Evolutionary conservation across 2,888 invertebrate species (phyloP), one percentile per base, ranked within the genome.

Genomic region (Notocelia uddmanniana): DNA sequence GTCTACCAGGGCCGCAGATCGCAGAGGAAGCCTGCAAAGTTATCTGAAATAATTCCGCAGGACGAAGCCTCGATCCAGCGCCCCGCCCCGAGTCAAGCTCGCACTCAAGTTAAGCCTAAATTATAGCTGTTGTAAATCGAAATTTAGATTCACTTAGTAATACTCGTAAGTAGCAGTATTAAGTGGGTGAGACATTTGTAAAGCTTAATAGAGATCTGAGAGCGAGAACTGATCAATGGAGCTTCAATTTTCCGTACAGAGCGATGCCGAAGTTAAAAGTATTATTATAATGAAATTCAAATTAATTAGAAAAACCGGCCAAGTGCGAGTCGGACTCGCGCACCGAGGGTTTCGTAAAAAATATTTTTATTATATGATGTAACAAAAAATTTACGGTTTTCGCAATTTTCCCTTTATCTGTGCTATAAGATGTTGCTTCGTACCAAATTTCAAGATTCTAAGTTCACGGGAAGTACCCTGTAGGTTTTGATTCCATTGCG

Each of bases 51-150:
- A 64, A 58, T 64, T 5, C 64, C 26, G 37, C 64, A 41, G 26
- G 59, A 37, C 41, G 19, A 21, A 70, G 41, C 31, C 45, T 37
- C 26, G 37, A 50, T 6, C 57, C 48, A 11, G 26, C 26, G 34
- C 41, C 50, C 50, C 1, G 31, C 50, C 0, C 57, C 34, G n/a
- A n/a, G 26, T 41, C 11, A 23, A 23, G 21, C 58, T 41, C 26
- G 23, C 37, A 52, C 58, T 58, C 15, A 26, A 5, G 31, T 57
- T 70, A 59, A 69, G 54, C 64, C 50, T 66, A 59, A 70, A 58
- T 70, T 66, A 70, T 66, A 37, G 70, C 64, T 19, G 64, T 66
- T 58, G 64, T 58, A 64, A 70, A 70, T 70, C 62, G 54, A 63
- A 62, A 48, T 62, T 62, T 48, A 55, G 54, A 69, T 69, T 64